Base-by-base conservation (phyloP, 2,888 invertebrate species). In the Netelia melanura region DNA sequence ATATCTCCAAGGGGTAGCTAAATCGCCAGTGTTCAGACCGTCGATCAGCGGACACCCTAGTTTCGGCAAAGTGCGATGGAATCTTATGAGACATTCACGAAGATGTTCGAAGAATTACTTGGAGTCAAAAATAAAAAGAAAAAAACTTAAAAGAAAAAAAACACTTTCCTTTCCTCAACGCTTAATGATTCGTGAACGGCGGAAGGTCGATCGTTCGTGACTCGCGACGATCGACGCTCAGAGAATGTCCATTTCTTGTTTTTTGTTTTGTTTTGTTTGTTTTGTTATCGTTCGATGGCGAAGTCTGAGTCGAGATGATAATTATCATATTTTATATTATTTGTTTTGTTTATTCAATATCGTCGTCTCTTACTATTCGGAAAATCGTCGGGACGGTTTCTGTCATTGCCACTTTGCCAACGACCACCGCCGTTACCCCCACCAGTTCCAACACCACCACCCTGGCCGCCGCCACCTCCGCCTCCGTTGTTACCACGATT, bases 341-440 rank as follows among this genome's bases (percentile, higher is more conserved):
- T 72, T 72, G 3, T 54, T 67, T 83, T 61, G 44, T 52, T 79
- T 70, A 25, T 38, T 89, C 95, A 96, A 93, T 95, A 96, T 88
- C 96, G 96, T 92, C 96, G 95, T 89, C 96, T 95, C 94, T 96
- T 96, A 94, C 95, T 95, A 91, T 96, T 96, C 93, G 94, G 96
- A 94, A 96, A 96, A 94, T 96, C 96, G 93, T 95, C 94, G 93
- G 94, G 95, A 92, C 95, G 95, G 85, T 95, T 95, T 94, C 95
- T 95, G 92, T 95, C 95, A 84, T 91, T 91, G 87, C 92, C 92
- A 81, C 92, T 91, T 87, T 93, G 93, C 92, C 94, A 93, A 88
- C 93, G 92, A 88, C 92, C 92, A 87, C 93, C 92, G 85, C 92
- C 92, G 83, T 91, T 91, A 72, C 91, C 90, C 92, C 94, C 94